Percentiles rank a stretch among this genome's conserved stretches.
Conservation (phyloP, 2,888 invertebrate genomes). For the Tanaodytes sp. region DNA sequence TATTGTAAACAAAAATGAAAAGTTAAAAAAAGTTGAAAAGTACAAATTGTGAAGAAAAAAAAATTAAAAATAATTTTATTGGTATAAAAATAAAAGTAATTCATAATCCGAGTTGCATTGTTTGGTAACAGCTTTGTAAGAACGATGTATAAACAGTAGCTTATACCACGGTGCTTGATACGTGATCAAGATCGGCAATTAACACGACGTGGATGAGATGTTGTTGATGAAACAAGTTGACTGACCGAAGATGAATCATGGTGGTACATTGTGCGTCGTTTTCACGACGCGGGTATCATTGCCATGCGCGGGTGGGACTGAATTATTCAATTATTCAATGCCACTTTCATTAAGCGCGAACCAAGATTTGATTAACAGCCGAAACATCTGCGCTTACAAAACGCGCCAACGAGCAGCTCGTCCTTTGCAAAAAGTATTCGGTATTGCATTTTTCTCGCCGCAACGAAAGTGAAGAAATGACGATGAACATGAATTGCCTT, state of each 20-base stretch:
- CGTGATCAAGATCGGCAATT: conserved; percentile 45
- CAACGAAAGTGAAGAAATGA: conserved; percentile 16
- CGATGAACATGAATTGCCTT: conserved; percentile 15
- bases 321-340: conserved; percentile 55
- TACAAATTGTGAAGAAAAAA: too few relatives aligned
- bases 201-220: conserved; percentile 33
- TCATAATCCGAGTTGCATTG: background rate
- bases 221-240: conserved; percentile 57
- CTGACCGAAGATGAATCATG: conserved; percentile 63
- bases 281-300: conserved; percentile 40
- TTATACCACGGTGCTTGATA: conserved; percentile 40
- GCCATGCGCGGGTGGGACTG: conserved; percentile 50
- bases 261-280: conserved; percentile 37
- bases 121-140: too few relatives aligned
- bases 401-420: too few relatives aligned
- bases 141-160: too few relatives aligned
- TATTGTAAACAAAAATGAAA: too few relatives aligned
- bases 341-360: conserved; percentile 47
- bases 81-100: background rate
- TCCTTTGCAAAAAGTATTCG: too few relatives aligned
- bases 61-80: too few relatives aligned
- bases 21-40: too few relatives aligned
- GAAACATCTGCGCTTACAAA: conserved; percentile 38
- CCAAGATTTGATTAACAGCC: conserved; percentile 36
- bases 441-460: background rate